Base-by-base conservation (phyloP, 1,140 invertebrate genomes). In the Diploscapter pachys region DNA sequence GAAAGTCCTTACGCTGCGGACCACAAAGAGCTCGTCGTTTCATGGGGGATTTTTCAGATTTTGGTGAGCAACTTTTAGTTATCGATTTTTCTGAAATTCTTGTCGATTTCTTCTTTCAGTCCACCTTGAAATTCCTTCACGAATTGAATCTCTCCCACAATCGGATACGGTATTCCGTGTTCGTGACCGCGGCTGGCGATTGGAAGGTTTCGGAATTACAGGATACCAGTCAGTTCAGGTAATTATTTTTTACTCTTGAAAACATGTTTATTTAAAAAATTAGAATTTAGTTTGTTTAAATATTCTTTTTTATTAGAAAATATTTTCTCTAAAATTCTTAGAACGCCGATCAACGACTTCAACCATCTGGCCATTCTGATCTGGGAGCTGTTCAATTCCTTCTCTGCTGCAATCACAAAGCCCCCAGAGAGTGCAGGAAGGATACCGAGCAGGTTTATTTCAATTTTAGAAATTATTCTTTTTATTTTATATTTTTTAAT, bases 381-480 rank as follows among this genome's bases (percentile, higher is more conserved):
- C 71, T 98, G 95, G 95, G 95, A 99, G 89, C 90, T 93, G 5
- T 98, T 95, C 81, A 97, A 98, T 89, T 93, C 93, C n/a, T 90
- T 91, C 67, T 86, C 57, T n/a, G 75, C 97, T 63, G 31, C 31
- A 31, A 86, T 89, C 81, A 83, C 91, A 86, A 87, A 89, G 52
- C 84, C 88, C 49, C 85, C 94, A 6, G 92, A 92, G 87, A 88
- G 88, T 74, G 85, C 90, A 74, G 90, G 91, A 78, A 91, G 91
- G 84, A 91, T 92, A 80, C 77, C 88, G 9, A 71, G 74, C 51
- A 55, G 82, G 9, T 55, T 68, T 68, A 11, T 11, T 59, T 11
- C 1, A 11, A 11, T 59, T 59, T 59, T 59, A 1, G 2, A 59
- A 59, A 59, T 11, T 59, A 11, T 31, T 11, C 31, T 59, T 59